These are phyloP conservation scores for Orthonevra nobilis DNA, from an alignment of 2,888 invertebrate genomes.

Conservation along the genomic window DNA sequence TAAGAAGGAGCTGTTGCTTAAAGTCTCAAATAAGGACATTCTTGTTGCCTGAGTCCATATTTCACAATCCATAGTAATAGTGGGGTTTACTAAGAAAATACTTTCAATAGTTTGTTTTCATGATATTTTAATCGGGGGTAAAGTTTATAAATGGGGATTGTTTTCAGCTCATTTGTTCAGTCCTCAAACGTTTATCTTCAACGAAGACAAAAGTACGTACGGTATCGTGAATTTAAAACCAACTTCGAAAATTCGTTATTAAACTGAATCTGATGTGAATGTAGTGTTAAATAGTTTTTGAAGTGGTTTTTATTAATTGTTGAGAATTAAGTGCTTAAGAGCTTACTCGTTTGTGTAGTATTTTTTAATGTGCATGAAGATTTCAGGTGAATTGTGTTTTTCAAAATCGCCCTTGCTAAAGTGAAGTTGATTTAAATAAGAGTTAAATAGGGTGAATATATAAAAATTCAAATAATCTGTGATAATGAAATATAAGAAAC, in stretches of 20 bases:
- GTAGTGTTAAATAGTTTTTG: background rate
- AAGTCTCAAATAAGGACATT: too few species aligned
- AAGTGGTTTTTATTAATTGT: background rate
- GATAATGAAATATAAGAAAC: too few species aligned
- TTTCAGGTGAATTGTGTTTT: too few species aligned
- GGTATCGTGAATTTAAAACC: background rate
- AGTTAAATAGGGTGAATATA: too few species aligned
- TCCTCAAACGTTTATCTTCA: conserved; percentile 27
- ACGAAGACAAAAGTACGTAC: background rate
- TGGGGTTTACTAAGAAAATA: conserved; percentile 17
- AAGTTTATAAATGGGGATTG: conserved; percentile 46
- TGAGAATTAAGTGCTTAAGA: background rate
- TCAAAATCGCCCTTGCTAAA: too few species aligned
- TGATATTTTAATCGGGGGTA: background rate
- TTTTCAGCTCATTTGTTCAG: conserved; percentile 29
- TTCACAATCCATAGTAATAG: background rate
- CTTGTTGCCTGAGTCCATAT: background rate
- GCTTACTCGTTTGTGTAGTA: too few species aligned
- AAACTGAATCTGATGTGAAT: background rate
- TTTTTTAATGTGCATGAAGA: too few species aligned
- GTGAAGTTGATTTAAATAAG: too few species aligned
- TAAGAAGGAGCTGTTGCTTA: too few species aligned
- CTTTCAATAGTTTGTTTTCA: conserved; percentile 19
- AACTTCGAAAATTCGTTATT: background rate
- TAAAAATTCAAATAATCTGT: too few species aligned